Percentiles rank a stretch among this genome's conserved stretches.
phyloP scores from a whole-genome alignment of 2,113 vertebrate species.

The Motacilla alba region DNA sequence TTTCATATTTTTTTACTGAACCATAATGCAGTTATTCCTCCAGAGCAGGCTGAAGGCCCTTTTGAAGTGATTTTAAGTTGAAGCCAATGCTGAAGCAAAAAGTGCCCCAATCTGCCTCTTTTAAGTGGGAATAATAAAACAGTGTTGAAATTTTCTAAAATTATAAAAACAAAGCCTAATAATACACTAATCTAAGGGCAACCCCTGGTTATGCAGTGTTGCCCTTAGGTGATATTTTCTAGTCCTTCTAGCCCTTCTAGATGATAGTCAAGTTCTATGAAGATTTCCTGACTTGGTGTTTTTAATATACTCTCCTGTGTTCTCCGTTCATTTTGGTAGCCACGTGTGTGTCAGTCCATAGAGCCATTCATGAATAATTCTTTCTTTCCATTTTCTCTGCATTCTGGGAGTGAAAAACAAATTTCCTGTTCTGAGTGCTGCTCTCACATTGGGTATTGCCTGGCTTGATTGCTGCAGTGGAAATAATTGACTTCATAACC shows the following conservation, averaged over 20 bases:
- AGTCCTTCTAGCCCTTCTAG: too few relatives aligned
- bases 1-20: neutral
- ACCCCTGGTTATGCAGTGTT: neutral
- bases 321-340: neutral
- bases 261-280: neutral
- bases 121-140: neutral
- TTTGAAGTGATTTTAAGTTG: neutral
- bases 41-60: neutral
- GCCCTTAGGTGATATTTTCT: neutral
- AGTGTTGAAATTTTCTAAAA: neutral
- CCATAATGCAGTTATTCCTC: neutral
- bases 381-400: neutral
- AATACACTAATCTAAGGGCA: neutral
- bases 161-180: rapidly evolving
- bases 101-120: neutral
- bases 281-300: neutral
- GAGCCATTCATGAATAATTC: neutral
- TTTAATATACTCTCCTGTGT: neutral
- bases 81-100: neutral
- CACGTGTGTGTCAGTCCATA: neutral
- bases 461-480: neutral
- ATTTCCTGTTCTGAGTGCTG: neutral
- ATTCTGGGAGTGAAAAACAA: neutral
- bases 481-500: rapidly evolving
- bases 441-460: neutral